Percentiles rank a stretch among this genome's conserved stretches.
phyloP scores from a whole-genome alignment of 2,888 invertebrate genomes.

The Shargacucullia verbasci region DNA sequence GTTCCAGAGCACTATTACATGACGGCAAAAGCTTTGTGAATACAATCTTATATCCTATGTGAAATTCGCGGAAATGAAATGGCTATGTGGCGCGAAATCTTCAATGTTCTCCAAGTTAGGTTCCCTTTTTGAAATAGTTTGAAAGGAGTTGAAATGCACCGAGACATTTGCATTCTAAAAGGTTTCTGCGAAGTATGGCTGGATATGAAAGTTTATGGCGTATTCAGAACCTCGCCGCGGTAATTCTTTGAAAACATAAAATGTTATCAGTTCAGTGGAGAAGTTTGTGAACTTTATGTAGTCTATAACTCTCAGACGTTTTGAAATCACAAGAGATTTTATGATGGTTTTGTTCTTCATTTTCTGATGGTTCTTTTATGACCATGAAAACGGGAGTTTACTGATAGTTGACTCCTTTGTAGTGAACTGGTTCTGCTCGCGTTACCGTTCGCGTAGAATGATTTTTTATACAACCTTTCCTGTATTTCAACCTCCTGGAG shows the following conservation, averaged over 20 bases:
- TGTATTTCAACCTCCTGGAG: too few species aligned
- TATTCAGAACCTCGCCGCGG: slow-evolving; percentile 58
- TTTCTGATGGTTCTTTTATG: neutral
- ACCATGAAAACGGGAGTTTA: neutral
- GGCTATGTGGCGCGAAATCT: slow-evolving; percentile 70
- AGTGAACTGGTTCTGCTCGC: neutral
- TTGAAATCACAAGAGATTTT: slow-evolving; percentile 36
- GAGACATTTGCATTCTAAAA: slow-evolving; percentile 83
- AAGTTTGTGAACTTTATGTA: slow-evolving; percentile 58
- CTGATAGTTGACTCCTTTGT: neutral
- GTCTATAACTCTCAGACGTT: slow-evolving; percentile 44
- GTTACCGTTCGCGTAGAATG: neutral
- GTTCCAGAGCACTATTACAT: slow-evolving; percentile 51
- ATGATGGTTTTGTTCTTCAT: slow-evolving; percentile 16
- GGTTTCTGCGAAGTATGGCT: slow-evolving; percentile 68
- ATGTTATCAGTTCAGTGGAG: slow-evolving; percentile 63
- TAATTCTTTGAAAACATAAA: slow-evolving; percentile 67
- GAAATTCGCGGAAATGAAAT: slow-evolving; percentile 71
- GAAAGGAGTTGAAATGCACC: slow-evolving; percentile 79
- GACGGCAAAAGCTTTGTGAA: slow-evolving; percentile 59
- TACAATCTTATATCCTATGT: slow-evolving; percentile 65
- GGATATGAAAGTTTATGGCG: slow-evolving; percentile 74
- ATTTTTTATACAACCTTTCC: too few species aligned
- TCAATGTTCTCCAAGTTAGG: slow-evolving; percentile 75
- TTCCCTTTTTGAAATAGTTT: slow-evolving; percentile 80